phyloP scores from a whole-genome alignment of 2,888 invertebrate genomes.

The Sphinx pinastri region DNA sequence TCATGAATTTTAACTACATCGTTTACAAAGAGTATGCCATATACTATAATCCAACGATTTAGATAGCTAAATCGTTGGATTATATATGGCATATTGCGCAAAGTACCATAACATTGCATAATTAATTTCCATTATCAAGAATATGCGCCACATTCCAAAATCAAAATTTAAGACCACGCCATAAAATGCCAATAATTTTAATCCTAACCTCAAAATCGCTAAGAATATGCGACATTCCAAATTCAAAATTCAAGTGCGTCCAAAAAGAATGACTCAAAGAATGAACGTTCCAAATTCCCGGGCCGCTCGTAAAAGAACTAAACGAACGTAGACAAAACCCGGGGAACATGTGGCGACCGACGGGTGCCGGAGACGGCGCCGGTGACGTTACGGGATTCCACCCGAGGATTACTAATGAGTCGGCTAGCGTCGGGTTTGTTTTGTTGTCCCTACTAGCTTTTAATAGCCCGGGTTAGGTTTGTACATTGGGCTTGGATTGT shows the following conservation, averaged over 20 bases:
- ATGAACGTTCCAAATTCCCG: conserved; percentile 18
- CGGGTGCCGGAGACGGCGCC: conserved; percentile 59
- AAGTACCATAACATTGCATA: too few relatives aligned
- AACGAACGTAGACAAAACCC: conserved; percentile 22
- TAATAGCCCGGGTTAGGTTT: conserved; percentile 4
- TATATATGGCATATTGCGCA: too few relatives aligned
- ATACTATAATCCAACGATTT: too few relatives aligned
- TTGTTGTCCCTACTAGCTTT: conserved; percentile 21
- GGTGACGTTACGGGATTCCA: conserved; percentile 71
- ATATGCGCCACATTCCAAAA: neutral
- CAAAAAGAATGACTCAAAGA: neutral
- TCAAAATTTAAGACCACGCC: neutral
- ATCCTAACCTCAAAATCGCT: neutral
- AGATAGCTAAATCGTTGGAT: too few relatives aligned
- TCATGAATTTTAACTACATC: too few relatives aligned
- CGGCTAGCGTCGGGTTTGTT: conserved; percentile 16
- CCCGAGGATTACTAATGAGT: conserved; percentile 47
- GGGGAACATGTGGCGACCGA: conserved; percentile 61
- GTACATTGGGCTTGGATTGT: neutral
- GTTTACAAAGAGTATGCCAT: too few relatives aligned
- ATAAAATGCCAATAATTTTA: too few relatives aligned
- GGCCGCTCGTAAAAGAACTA: conserved; percentile 14
- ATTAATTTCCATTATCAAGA: neutral
- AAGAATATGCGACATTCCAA: neutral
- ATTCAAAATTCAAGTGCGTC: neutral